Base-by-base conservation (phyloP, 2,888 invertebrate species). In the Epinotia demarniana region DNA sequence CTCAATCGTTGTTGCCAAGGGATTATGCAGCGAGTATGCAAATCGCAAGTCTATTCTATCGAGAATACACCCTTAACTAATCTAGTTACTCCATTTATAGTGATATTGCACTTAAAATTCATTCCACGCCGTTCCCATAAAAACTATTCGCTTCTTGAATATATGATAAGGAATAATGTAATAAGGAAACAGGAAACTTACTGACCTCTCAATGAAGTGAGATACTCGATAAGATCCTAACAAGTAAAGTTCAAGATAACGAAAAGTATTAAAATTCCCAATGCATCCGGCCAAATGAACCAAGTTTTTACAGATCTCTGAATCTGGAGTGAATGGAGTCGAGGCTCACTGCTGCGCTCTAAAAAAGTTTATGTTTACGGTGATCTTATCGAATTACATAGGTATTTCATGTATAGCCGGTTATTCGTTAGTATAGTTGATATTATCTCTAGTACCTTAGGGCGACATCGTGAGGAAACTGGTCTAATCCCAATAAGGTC, bases 231-330 rank as follows among this genome's bases (percentile, higher is more conserved):
- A 85, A 87, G 86, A 84, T 86, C 84, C 84, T 90, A 90, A 89
- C 89, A 89, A 92, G 89, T 88, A 88, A 87, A 92, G 90, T 90
- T 91, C 85, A 87, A 89, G 88, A 89, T 89, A 90, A 88, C 89
- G 89, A 86, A 89, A 88, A 87, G 90, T 89, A 92, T 93, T 93
- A 92, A 92, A 92, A 94, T 93, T 93, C 93, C 85, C 87, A 83
- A 88, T 92, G 92, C 92, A 92, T 92, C 90, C 89, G 87, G 87
- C 90, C 90, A 93, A 93, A 93, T 90, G 93, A 94, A 93, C 90
- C 92, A 91, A 93, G 90, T 92, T 92, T 91, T 89, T 90, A 88
- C 87, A 89, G 89, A 87, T 85, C 84, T 84, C 84, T 81, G 86
- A 88, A 81, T 81, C 70, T 72, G 79, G 81, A 80, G 80, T 70